Percentiles rank a stretch among this genome's conserved stretches.
These are phyloP conservation scores for Neodiprion lecontei DNA, from an alignment of 1,140 invertebrate genomes.

Conservation along the genomic window DNA sequence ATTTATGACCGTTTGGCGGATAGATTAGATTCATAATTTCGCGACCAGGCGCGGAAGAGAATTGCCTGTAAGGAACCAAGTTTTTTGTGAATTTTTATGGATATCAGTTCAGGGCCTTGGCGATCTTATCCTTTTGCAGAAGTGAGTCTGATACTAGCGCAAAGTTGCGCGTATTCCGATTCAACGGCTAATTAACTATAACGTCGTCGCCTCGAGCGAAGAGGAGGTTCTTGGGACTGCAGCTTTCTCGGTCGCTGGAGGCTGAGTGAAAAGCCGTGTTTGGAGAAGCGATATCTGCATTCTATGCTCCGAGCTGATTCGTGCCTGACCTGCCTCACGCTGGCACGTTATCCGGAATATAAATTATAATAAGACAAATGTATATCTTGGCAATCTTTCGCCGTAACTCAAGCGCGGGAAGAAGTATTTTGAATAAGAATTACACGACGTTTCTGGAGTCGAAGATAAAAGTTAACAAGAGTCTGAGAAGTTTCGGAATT, in stretches of 20 bases:
- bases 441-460: background rate
- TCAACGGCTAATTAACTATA: no score
- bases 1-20: no score
- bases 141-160: no score
- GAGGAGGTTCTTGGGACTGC: background rate
- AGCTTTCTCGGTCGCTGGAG: conserved; percentile 6
- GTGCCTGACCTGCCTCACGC: background rate
- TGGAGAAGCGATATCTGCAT: conserved; percentile 2
- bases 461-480: background rate
- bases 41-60: no score
- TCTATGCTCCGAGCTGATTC: background rate
- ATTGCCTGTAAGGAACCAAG: no score
- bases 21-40: no score
- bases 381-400: conserved; percentile 7
- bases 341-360: conserved; percentile 4
- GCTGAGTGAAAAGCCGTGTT: conserved; percentile 4
- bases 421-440: background rate
- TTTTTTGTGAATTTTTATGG: no score
- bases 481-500: background rate
- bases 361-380: background rate
- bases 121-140: no score
- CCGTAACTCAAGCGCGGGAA: background rate
- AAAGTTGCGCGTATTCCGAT: no score
- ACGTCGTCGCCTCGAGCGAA: background rate
- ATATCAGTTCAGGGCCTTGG: no score